Percentiles rank a stretch among this genome's conserved stretches.
Evolutionary conservation across 1,140 invertebrate species (phyloP).

Genomic region (Nasonia vitripennis): DNA sequence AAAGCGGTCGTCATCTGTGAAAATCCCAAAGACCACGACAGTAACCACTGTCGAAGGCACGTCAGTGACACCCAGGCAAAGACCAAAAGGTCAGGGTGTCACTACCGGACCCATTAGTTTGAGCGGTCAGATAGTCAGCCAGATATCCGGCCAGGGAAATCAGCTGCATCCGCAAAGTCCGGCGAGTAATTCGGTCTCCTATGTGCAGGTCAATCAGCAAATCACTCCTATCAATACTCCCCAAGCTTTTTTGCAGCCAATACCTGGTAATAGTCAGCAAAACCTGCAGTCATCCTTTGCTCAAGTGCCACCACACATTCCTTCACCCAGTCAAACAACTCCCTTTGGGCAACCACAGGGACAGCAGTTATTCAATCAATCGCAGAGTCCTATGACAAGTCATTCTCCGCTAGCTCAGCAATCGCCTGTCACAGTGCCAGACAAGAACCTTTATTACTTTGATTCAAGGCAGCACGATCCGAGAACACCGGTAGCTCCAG

Average conservation of each 20-base stretch:
- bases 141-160: constrained; percentile 72
- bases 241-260: constrained; percentile 57
- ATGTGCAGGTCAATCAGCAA: constrained; percentile 64
- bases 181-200: constrained; percentile 62
- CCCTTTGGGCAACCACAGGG: constrained; percentile 61
- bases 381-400: constrained; percentile 70
- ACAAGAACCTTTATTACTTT: constrained; percentile 68
- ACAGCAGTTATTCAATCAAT: constrained; percentile 64
- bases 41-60: constrained; percentile 81
- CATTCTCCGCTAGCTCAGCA: constrained; percentile 69
- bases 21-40: constrained; percentile 74
- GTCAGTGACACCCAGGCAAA: constrained; percentile 88
- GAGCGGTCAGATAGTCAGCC: constrained; percentile 70
- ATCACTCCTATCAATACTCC: constrained; percentile 62
- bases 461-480: constrained; percentile 62
- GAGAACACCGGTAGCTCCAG: constrained; percentile 46
- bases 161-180: constrained; percentile 61
- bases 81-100: constrained; percentile 83
- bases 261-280: constrained; percentile 58
- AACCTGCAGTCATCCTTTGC: constrained; percentile 60
- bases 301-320: constrained; percentile 66
- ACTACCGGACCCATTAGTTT: constrained; percentile 71
- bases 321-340: constrained; percentile 66
- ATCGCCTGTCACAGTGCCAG: constrained; percentile 69
- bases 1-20: constrained; percentile 77